phyloP scores from a whole-genome alignment of 2,113 vertebrate genomes.

The Gopherus flavomarginatus region DNA sequence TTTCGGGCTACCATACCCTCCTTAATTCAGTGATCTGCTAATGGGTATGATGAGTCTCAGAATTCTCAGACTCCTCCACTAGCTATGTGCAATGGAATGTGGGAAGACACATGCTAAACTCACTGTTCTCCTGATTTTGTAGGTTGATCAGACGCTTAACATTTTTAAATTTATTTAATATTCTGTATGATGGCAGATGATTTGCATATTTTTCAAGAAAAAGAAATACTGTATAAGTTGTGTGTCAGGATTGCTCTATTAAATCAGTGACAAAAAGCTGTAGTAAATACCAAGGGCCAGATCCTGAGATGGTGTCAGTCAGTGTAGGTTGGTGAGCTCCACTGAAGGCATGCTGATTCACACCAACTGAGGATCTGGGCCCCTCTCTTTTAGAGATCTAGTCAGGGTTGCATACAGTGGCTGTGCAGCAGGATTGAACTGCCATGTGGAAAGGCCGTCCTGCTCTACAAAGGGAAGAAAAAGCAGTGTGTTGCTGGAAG shows the following conservation, averaged over 20 bases:
- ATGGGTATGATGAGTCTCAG: background rate
- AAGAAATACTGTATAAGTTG: rapidly evolving
- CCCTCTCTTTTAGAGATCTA: rapidly evolving
- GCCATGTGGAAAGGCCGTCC: background rate
- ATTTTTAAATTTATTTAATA: background rate
- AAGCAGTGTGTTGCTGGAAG: background rate
- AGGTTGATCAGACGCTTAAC: background rate
- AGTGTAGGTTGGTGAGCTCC: background rate
- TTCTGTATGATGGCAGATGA: rapidly evolving
- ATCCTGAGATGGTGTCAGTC: rapidly evolving
- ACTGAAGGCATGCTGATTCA: rapidly evolving
- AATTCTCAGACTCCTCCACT: background rate
- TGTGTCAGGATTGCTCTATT: background rate
- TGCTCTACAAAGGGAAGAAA: background rate
- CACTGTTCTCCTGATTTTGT: rapidly evolving
- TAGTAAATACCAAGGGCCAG: background rate
- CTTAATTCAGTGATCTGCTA: background rate
- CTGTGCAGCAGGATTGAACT: background rate
- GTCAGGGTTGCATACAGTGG: background rate
- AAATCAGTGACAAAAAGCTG: background rate
- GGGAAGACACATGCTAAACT: background rate
- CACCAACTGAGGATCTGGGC: rapidly evolving
- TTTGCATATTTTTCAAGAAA: background rate
- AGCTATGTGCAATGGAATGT: rapidly evolving
- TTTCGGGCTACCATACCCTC: background rate